Conservation (phyloP, 2,113 vertebrate genomes). For the Heterocephalus glaber region DNA sequence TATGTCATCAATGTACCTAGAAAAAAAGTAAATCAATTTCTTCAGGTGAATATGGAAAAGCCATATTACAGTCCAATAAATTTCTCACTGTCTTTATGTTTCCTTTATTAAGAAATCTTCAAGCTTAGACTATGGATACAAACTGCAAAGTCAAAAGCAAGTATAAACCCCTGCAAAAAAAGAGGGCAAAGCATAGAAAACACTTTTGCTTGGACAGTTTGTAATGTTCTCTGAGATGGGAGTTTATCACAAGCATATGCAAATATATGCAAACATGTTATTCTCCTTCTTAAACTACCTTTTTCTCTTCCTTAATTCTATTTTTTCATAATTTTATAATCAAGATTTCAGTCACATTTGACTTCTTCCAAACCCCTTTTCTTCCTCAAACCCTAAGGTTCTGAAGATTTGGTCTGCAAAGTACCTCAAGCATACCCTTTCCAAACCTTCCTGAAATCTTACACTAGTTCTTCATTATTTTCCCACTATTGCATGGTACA, state of each 20-base stretch:
- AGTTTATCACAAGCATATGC: neutral
- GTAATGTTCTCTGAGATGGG: neutral
- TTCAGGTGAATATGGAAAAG: slow-evolving; percentile 72
- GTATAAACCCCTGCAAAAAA: neutral
- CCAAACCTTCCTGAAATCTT: neutral
- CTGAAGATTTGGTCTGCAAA: neutral
- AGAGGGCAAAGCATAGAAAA: neutral
- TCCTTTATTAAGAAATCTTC: neutral
- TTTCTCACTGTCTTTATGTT: neutral
- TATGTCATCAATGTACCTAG: slow-evolving; percentile 92
- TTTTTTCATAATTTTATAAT: neutral
- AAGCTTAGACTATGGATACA: neutral
- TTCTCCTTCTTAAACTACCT: neutral
- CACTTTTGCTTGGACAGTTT: neutral
- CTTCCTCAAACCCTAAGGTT: neutral
- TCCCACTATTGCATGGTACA: neutral
- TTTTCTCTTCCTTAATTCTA: neutral
- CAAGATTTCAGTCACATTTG: neutral
- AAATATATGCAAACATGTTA: neutral
- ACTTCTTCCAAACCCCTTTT: neutral
- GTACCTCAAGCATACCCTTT: neutral
- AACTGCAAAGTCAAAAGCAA: neutral
- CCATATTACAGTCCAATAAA: neutral
- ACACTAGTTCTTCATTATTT: neutral
- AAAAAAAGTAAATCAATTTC: slow-evolving; percentile 88